A percentile compares a stretch with the other conserved stretches of the same genome.
phyloP scores from a whole-genome alignment of 2,113 vertebrate genomes.

The Nerophis ophidion region DNA sequence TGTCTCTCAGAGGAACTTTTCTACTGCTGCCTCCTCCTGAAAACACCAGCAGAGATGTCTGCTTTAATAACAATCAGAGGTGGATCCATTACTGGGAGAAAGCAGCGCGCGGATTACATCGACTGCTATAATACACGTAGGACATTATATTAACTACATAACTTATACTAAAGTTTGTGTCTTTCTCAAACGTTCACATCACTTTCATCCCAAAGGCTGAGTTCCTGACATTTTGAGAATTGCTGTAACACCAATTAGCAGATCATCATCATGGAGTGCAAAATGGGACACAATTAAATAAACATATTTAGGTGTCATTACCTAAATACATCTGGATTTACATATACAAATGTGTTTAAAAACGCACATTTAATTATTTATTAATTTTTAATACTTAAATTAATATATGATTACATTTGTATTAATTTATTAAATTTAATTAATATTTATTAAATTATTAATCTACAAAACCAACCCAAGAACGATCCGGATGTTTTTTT shows the following conservation, averaged over 20 bases:
- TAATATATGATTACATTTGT: no score
- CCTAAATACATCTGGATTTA: no score
- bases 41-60: slow-evolving; percentile 15
- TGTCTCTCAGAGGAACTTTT: slow-evolving; percentile 25
- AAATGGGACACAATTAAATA: no score
- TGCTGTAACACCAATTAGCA: slow-evolving; percentile 44
- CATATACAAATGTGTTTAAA: no score
- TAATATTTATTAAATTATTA: no score
- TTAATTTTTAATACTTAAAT: no score
- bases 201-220: slow-evolving; percentile 45
- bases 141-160: not conserved
- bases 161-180: not conserved
- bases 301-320: no score
- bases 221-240: slow-evolving; percentile 45
- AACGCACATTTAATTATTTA: no score
- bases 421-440: no score
- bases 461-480: no score
- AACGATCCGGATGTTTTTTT: no score
- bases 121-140: not conserved
- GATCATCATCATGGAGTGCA: slow-evolving; percentile 34
- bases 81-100: slow-evolving; percentile 13
- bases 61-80: slow-evolving; percentile 37
- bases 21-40: slow-evolving; percentile 20
- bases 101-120: not conserved
- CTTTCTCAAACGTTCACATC: slow-evolving; percentile 27